Conservation (phyloP, 2,888 invertebrate genomes). For the Phaedon cochleariae region DNA sequence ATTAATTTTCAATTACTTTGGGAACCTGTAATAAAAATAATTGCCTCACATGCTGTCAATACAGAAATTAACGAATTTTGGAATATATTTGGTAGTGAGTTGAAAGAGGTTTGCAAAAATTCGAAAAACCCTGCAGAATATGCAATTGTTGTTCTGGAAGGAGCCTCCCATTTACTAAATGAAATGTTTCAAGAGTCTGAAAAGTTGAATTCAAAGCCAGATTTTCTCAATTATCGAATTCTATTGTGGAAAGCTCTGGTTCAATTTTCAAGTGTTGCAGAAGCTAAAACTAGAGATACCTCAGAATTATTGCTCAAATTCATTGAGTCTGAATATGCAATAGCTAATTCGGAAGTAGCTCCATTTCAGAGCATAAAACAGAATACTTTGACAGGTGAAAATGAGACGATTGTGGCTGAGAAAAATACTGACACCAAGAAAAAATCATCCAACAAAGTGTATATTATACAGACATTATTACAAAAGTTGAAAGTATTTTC, state of each 20-base stretch:
- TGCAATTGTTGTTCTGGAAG: conserved; percentile 32
- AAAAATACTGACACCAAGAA: conserved; percentile 56
- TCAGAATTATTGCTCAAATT: conserved; percentile 83
- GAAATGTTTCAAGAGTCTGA: conserved; percentile 52
- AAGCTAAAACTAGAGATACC: conserved; percentile 82
- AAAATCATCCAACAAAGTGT: background rate
- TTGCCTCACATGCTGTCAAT: conserved; percentile 77
- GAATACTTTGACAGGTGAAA: conserved; percentile 52
- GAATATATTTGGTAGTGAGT: conserved; percentile 71
- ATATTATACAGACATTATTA: conserved; percentile 62
- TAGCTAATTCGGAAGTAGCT: conserved; percentile 67
- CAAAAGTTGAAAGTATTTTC: conserved; percentile 79
- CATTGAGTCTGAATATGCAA: conserved; percentile 68
- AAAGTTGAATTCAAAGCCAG: conserved; percentile 67
- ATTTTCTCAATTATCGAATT: conserved; percentile 78
- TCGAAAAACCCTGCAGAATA: conserved; percentile 55
- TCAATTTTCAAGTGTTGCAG: conserved; percentile 77
- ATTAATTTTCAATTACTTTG: conserved; percentile 90
- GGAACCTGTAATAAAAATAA: conserved; percentile 81
- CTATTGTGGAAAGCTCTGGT: conserved; percentile 84
- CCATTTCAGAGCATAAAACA: conserved; percentile 66
- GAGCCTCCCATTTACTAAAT: conserved; percentile 47
- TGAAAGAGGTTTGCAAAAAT: conserved; percentile 66
- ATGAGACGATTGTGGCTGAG: conserved; percentile 51
- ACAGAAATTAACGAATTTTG: conserved; percentile 74